phyloP scores from a whole-genome alignment of 2,113 vertebrate species.

The Xenopus laevis region DNA sequence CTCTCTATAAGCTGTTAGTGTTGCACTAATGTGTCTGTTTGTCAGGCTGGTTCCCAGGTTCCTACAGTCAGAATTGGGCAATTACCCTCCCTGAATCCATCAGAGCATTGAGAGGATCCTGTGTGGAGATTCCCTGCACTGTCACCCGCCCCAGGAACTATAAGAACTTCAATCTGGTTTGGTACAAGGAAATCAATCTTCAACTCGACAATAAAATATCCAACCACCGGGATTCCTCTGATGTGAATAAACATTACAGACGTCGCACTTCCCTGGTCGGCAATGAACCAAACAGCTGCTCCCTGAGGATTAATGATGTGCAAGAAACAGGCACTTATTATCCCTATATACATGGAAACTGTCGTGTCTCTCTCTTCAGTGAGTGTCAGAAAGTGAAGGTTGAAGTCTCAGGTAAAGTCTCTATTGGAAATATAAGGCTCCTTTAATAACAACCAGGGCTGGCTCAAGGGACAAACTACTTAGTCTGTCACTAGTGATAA shows the following conservation, averaged over 20 bases:
- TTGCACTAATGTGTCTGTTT: not conserved
- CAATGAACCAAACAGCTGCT: not conserved
- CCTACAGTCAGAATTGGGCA: not conserved
- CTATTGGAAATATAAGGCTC: too few species aligned
- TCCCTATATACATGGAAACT: not conserved
- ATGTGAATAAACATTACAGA: not conserved
- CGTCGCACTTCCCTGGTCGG: not conserved
- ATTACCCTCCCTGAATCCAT: slow-evolving; percentile 2
- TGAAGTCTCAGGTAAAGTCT: not conserved
- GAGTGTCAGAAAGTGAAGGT: not conserved
- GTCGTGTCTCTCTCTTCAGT: not conserved
- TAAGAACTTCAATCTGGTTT: slow-evolving; percentile 3
- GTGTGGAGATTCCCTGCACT: not conserved
- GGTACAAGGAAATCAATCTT: not conserved
- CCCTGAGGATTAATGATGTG: not conserved
- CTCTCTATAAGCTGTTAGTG: too few species aligned
- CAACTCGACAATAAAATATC: not conserved
- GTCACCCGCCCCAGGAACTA: not conserved
- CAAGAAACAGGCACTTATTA: not conserved
- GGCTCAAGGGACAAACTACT: too few species aligned
- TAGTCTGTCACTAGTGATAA: too few species aligned
- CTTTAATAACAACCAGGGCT: too few species aligned
- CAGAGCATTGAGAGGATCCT: not conserved
- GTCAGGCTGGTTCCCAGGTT: not conserved
- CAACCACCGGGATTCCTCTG: not conserved